Evolutionary conservation across 2,888 invertebrate genomes (phyloP), one percentile per base, ranked within the genome.

Genomic region (Papilio elwesi): DNA sequence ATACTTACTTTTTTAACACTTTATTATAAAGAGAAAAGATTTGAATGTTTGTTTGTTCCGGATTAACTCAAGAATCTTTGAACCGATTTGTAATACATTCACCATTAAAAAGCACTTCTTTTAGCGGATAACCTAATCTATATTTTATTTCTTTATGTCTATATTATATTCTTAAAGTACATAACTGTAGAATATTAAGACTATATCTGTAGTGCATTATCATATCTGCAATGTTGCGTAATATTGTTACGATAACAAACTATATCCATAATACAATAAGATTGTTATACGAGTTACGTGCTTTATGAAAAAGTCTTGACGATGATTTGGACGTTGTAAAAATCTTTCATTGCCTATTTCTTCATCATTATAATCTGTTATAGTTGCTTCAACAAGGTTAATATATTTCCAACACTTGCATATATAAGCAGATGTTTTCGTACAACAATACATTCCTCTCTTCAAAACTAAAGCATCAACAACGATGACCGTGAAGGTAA

Each of bases 351-450:
- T 43, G 10, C 43, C 59, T 49, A 36, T 65, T 49, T 65, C 59
- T 43, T 43, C 59, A 62, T 62, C 15, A 12, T 62, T 59, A n/a
- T 62, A 43, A 43, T 62, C 15, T 59, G n/a, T 62, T 62, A 12
- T 15, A 62, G 15, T 62, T 62, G 59, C 43, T 43, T 62, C 15
- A 64, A 68, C 68, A 68, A 68, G 68, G 68, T 51, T 68, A 68
- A 57, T 59, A n/a, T 13, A 49, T 68, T 16, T 68, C 15, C 38
- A 13, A 68, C 49, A 57, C 51, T 82, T 81, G 79, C 85, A 80
- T 90, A 89, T 88, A 90, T 84, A 88, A 89, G 85, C 82, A 80
- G 80, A 81, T 75, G 81, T 75, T 82, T 84, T 82, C 81, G 76
- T 74, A 80, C 75, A 62, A 75, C 78, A 77, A 78, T 82, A 82